Evolutionary conservation across 2,888 invertebrate genomes (phyloP).

Genomic region (Timema cristinae): DNA sequence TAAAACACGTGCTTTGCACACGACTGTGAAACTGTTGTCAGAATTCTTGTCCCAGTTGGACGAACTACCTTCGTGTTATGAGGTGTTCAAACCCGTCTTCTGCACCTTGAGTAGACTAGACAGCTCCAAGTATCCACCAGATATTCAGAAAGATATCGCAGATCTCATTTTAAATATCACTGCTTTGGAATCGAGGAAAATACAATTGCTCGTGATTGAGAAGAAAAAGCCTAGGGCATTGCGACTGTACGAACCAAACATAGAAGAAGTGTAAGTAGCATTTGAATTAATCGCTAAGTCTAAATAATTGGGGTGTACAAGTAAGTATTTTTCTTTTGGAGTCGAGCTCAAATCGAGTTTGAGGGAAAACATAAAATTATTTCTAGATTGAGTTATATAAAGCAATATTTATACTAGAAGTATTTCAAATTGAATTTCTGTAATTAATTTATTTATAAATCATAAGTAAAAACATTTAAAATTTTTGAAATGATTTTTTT

Average conservation of each 20-base stretch:
- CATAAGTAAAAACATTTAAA: not conserved
- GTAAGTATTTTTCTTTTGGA: constrained; percentile 1
- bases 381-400: not conserved
- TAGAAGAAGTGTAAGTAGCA: constrained; percentile 73
- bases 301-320: not conserved
- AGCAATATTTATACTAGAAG: not conserved
- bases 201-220: constrained; percentile 55
- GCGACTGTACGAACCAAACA: constrained; percentile 79
- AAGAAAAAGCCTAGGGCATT: constrained; percentile 75
- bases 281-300: not conserved
- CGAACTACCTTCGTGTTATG: constrained; percentile 41
- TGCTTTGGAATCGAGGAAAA: constrained; percentile 51
- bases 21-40: constrained; percentile 53
- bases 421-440: not conserved
- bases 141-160: constrained; percentile 48
- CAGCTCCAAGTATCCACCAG: constrained; percentile 58
- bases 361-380: not conserved
- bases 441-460: not conserved
- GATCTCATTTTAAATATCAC: constrained; percentile 20
- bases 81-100: constrained; percentile 52
- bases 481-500: too few species aligned
- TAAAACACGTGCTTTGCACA: constrained; percentile 58
- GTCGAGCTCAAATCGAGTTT: not conserved
- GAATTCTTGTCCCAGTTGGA: constrained; percentile 55
- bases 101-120: constrained; percentile 49